Percentiles rank a stretch among this genome's conserved stretches.
phyloP scores from a whole-genome alignment of 1,140 invertebrate genomes.

The Scaptomyza hsui region DNA sequence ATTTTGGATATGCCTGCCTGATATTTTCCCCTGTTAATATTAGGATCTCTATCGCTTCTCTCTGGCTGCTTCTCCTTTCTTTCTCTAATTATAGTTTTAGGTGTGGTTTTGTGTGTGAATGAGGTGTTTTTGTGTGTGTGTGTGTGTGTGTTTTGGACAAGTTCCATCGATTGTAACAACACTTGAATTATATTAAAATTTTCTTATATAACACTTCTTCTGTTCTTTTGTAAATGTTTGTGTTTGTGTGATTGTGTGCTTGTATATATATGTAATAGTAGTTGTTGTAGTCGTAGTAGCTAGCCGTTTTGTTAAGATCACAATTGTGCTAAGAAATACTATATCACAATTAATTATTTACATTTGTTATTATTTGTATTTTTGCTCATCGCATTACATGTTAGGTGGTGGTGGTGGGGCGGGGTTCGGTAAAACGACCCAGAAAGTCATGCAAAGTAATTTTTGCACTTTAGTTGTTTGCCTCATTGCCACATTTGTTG shows the following conservation, averaged over 20 bases:
- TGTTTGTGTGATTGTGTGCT: slow-evolving; percentile 13
- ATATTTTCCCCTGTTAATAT: slow-evolving; percentile 36
- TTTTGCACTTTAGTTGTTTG: slow-evolving; percentile 33
- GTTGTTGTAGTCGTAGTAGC: slow-evolving; percentile 61
- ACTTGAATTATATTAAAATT: slow-evolving; percentile 56
- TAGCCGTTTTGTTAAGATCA: slow-evolving; percentile 77
- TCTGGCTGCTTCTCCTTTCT: neutral
- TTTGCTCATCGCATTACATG: slow-evolving; percentile 38
- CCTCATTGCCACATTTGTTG: slow-evolving; percentile 25
- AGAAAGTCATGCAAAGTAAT: slow-evolving; percentile 40
- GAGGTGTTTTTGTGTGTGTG: neutral
- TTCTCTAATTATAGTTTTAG: slow-evolving; percentile 17
- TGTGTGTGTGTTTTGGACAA: slow-evolving; percentile 36
- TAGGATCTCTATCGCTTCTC: slow-evolving; percentile 10
- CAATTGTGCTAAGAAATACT: slow-evolving; percentile 83
- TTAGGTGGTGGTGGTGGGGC: slow-evolving; percentile 54
- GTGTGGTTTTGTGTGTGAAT: slow-evolving; percentile 7
- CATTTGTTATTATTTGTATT: slow-evolving; percentile 73
- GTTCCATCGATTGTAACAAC: slow-evolving; percentile 32
- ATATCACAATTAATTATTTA: slow-evolving; percentile 83
- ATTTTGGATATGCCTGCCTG: slow-evolving; percentile 59
- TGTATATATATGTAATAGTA: slow-evolving; percentile 30
- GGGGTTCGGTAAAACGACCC: slow-evolving; percentile 34
- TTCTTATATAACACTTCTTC: slow-evolving; percentile 60
- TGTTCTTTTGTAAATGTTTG: slow-evolving; percentile 14